phyloP scores from a whole-genome alignment of 1,140 invertebrate species.

The Ceratitis capitata region DNA sequence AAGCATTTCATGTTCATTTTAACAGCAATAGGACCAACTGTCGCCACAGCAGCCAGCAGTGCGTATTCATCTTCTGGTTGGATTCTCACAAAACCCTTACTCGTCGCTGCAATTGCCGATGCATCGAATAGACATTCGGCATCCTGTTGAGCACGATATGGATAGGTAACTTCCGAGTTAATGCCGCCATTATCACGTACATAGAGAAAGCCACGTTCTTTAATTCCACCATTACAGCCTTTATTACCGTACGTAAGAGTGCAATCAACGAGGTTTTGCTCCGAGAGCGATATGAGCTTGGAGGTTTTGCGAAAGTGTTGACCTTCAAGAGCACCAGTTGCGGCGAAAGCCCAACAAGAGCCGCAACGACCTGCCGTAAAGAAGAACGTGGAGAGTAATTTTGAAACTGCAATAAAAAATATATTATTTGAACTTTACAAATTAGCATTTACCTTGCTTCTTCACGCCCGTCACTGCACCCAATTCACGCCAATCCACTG shows the following conservation, averaged over 20 bases:
- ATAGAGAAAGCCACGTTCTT: constrained; percentile 79
- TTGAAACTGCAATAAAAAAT: not conserved
- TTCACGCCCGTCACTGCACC: constrained; percentile 91
- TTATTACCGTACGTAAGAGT: constrained; percentile 79
- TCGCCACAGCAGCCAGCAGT: constrained; percentile 76
- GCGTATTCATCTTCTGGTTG: constrained; percentile 73
- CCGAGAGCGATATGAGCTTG: constrained; percentile 80
- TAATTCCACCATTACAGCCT: constrained; percentile 86
- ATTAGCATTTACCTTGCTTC: constrained; percentile 77
- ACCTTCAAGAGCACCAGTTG: constrained; percentile 84
- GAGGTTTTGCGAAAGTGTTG: constrained; percentile 72
- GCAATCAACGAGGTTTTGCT: constrained; percentile 93
- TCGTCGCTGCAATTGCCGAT: constrained; percentile 18
- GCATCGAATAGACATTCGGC: constrained; percentile 55
- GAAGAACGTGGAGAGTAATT: not conserved
- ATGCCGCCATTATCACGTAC: constrained; percentile 77
- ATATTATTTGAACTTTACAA: not conserved
- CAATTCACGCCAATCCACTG: constrained; percentile 86
- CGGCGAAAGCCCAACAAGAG: constrained; percentile 92
- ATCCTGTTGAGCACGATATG: constrained; percentile 74
- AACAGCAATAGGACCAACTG: constrained; percentile 74
- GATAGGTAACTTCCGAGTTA: constrained; percentile 78
- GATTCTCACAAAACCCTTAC: constrained; percentile 69
- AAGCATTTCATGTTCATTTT: constrained; percentile 73
- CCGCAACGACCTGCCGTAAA: constrained; percentile 75